These are phyloP conservation scores for Ypsolopha sequella DNA, from an alignment of 2,888 invertebrate genomes.

Conservation along the genomic window DNA sequence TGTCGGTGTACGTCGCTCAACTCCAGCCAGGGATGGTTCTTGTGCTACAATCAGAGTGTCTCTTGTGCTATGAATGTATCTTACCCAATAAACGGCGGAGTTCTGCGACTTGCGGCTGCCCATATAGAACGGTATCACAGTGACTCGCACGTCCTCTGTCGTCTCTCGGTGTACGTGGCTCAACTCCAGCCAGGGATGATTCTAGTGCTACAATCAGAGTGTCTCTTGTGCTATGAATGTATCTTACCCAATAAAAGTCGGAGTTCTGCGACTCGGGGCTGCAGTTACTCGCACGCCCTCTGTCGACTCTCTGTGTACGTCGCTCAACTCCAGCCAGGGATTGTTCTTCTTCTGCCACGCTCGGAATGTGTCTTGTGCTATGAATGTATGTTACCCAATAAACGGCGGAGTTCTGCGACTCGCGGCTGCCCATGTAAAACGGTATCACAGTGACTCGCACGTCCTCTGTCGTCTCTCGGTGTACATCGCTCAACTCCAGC, in stretches of 20 bases:
- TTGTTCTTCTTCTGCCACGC: slow-evolving; percentile 99
- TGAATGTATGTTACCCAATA: slow-evolving; percentile 95
- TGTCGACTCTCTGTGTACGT: slow-evolving; percentile 97
- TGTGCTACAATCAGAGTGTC: too few species aligned
- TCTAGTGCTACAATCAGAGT: too few species aligned
- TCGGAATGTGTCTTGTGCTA: slow-evolving; percentile 83
- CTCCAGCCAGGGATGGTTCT: too few species aligned
- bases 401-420: slow-evolving; percentile 90
- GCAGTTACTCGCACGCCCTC: slow-evolving; percentile 95
- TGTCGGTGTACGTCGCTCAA: too few species aligned
- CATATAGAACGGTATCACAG: too few species aligned
- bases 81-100: too few species aligned
- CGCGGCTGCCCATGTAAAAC: slow-evolving; percentile 96
- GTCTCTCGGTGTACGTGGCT: too few species aligned
- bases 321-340: slow-evolving; percentile 95
- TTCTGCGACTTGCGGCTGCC: too few species aligned
- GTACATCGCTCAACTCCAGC: slow-evolving; percentile 96
- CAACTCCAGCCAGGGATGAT: too few species aligned
- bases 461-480: slow-evolving; percentile 96
- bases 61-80: too few species aligned
- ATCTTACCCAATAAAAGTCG: slow-evolving; percentile 94
- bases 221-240: too few species aligned
- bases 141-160: too few species aligned
- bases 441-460: slow-evolving; percentile 98
- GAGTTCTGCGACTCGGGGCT: slow-evolving; percentile 92